Evolutionary conservation across 2,797 vertebrate genomes (phyloP), one percentile per base, ranked within the genome.

Genomic region (Clarias laeviceps): DNA sequence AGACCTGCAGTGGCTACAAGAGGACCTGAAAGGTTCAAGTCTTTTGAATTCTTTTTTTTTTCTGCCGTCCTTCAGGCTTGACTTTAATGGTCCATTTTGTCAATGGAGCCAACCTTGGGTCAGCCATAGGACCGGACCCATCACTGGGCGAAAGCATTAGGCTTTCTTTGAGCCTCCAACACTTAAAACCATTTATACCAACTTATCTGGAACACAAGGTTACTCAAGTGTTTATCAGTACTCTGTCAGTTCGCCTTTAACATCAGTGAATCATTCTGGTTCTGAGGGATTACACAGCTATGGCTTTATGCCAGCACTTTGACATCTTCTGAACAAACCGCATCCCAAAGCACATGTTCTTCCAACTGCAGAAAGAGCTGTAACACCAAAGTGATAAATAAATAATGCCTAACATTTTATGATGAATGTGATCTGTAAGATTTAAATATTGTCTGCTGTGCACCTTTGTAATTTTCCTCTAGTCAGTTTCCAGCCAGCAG

Each of bases 21-120:
- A 81, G 81, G 82, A 82, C 59, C 79, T 87, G 85, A 91, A 90
- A 88, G 77, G 84, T 57, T 27, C 69, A 64, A 32, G 15, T 85
- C 88, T 87, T 81, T 89, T 86, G 83, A 88, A 80, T 84, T 56
- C 37, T 59, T 87, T 87, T 37, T 59, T 87, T 87, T 37, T 50
- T 24, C 84, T 34, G 82, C 73, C 74, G 64, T 80, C 84, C 80
- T 85, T 87, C 82, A 88, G 85, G 72, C 77, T 78, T 14, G 62
- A 56, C 66, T 76, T 84, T 90, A 90, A 90, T 91, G 89, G 89
- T 37, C 84, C 69, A 68, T 87, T 87, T 78, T 61, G 84, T 87
- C 80, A 90, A 86, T 50, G 74, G 85, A 82, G 24, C 37, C 83
- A 81, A 80, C 90, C 90, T 90, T 89, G 88, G 82, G n/a, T 82